Conservation (phyloP, 37 sponge, comb jelly and placozoan genomes). For the Petrosia ficiformis region DNA sequence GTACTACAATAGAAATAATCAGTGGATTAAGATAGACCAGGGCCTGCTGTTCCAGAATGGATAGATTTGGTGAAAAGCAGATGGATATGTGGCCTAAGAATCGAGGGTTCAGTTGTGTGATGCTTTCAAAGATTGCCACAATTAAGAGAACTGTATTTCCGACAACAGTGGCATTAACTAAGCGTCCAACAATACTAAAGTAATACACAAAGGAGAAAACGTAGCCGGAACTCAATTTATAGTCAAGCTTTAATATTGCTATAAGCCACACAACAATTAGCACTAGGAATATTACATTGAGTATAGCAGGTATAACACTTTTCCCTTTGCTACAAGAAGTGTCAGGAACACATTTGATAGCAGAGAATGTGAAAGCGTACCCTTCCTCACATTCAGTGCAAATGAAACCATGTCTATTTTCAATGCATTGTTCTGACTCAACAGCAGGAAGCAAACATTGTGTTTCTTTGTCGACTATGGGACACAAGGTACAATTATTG, state of each 20-base stretch:
- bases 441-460: too few species aligned
- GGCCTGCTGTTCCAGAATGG: neutral
- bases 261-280: neutral
- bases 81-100: neutral
- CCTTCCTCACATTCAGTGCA: constrained; percentile 2
- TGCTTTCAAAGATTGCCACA: constrained; percentile 3
- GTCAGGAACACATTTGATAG: neutral
- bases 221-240: neutral
- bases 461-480: too few species aligned
- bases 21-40: neutral
- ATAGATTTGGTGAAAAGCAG: neutral
- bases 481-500: too few species aligned
- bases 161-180: neutral
- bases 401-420: constrained; percentile 3
- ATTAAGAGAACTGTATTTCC: neutral
- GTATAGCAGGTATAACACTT: neutral
- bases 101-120: neutral
- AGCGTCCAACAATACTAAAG: constrained; percentile 4
- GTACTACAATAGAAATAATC: neutral
- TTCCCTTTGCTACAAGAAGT: neutral
- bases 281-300: neutral
- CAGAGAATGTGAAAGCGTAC: constrained; percentile 9
- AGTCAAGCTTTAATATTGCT: neutral
- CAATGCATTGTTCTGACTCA: constrained; percentile 14
- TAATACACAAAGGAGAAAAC: constrained; percentile 16